Conservation (phyloP, 2,888 invertebrate genomes). For the Ophion ellenae region DNA sequence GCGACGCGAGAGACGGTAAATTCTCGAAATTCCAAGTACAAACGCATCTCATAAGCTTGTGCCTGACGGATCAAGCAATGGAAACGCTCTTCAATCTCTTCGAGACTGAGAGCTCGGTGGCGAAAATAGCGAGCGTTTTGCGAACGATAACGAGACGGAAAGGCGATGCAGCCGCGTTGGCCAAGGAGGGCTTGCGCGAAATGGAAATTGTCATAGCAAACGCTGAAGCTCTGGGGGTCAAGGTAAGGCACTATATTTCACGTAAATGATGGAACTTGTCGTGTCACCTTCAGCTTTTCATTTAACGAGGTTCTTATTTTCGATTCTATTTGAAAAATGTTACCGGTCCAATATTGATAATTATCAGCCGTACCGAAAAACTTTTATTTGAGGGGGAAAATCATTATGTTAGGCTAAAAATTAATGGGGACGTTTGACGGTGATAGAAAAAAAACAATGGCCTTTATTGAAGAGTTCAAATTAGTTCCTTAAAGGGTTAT, state of each 20-base stretch:
- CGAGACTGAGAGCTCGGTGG: constrained; percentile 87
- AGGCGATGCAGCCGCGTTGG: constrained; percentile 88
- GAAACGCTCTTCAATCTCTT: constrained; percentile 87
- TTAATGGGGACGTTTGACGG: too few relatives aligned
- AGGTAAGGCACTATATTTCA: constrained; percentile 83
- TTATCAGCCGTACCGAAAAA: too few relatives aligned
- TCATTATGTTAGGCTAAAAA: too few relatives aligned
- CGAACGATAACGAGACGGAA: constrained; percentile 88
- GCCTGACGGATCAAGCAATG: constrained; percentile 88
- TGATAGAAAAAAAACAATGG: too few relatives aligned
- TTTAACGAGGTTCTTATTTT: background rate
- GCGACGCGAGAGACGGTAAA: constrained; percentile 86
- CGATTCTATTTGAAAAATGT: background rate
- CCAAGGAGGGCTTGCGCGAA: constrained; percentile 90
- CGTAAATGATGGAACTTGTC: constrained; percentile 54
- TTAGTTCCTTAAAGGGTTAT: background rate
- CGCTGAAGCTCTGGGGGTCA: constrained; percentile 90
- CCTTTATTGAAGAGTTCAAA: background rate
- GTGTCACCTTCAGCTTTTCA: constrained; percentile 1
- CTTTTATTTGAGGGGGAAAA: too few relatives aligned
- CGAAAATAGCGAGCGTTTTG: constrained; percentile 87
- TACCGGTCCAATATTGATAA: too few relatives aligned
- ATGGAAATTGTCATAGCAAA: constrained; percentile 90
- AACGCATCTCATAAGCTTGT: constrained; percentile 88
- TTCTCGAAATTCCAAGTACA: constrained; percentile 89